phyloP scores from a whole-genome alignment of 2,888 invertebrate species.

The Incurvaria masculella region DNA sequence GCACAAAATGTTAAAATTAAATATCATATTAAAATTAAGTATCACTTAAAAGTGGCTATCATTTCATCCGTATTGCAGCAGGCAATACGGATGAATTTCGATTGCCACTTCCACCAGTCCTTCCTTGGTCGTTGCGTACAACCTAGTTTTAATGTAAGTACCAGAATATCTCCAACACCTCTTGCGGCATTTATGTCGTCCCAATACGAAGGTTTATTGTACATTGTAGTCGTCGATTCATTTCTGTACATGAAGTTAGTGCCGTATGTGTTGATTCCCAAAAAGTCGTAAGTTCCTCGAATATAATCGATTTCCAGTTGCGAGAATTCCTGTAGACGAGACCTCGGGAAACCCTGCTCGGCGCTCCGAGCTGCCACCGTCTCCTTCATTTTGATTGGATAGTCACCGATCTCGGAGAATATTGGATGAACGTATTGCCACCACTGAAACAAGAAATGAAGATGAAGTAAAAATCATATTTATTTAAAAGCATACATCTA shows the following conservation, averaged over 20 bases:
- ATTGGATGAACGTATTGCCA: slow-evolving; percentile 55
- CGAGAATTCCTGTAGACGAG: slow-evolving; percentile 44
- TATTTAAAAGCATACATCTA: no score
- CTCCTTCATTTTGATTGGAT: slow-evolving; percentile 42
- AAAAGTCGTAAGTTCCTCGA: slow-evolving; percentile 61
- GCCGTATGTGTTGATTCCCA: slow-evolving; percentile 69
- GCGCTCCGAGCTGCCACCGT: slow-evolving; percentile 40
- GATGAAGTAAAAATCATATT: not conserved
- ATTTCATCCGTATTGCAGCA: no score
- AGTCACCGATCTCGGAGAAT: slow-evolving; percentile 46
- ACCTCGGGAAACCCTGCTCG: slow-evolving; percentile 34
- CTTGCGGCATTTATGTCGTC: slow-evolving; percentile 8
- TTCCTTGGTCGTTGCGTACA: no score
- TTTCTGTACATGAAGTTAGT: slow-evolving; percentile 20
- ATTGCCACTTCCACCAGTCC: no score
- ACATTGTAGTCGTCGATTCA: not conserved
- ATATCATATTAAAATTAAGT: no score
- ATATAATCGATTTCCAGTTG: slow-evolving; percentile 48
- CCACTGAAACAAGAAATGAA: slow-evolving; percentile 23
- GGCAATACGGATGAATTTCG: no score
- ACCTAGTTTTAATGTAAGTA: no score
- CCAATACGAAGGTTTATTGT: slow-evolving; percentile 13
- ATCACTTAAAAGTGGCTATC: no score
- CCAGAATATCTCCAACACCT: no score
- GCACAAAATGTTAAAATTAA: no score